Conservation (phyloP, 2,888 invertebrate species). For the Sicus ferrugineus region DNA sequence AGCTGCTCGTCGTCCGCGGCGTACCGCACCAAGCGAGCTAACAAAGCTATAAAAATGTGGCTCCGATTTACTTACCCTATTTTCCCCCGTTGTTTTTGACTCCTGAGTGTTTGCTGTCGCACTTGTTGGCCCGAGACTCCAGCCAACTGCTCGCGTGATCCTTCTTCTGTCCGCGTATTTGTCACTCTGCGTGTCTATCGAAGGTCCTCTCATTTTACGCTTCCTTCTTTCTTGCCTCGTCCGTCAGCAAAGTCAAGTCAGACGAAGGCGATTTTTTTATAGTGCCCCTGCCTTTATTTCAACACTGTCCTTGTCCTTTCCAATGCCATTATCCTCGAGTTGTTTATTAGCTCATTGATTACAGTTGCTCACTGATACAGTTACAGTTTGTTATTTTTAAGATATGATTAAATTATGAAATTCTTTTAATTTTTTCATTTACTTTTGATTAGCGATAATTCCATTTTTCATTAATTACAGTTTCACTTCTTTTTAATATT, state of each 20-base stretch:
- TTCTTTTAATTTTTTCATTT: too few species aligned
- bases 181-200: slow-evolving; percentile 10
- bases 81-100: not conserved
- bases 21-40: not conserved
- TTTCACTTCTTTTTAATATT: too few species aligned
- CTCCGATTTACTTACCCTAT: not conserved
- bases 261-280: too few species aligned
- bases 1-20: slow-evolving; percentile 31
- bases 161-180: not conserved
- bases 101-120: not conserved
- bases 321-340: slow-evolving; percentile 15
- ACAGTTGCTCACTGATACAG: too few species aligned
- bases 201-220: slow-evolving; percentile 8
- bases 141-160: not conserved
- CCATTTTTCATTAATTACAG: too few species aligned
- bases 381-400: too few species aligned
- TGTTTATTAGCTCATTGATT: not conserved
- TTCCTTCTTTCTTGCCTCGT: not conserved
- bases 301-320: slow-evolving; percentile 34
- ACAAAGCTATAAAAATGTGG: not conserved
- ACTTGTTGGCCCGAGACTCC: too few species aligned
- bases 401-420: too few species aligned
- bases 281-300: too few species aligned
- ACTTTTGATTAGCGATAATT: too few species aligned
- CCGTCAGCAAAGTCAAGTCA: slow-evolving; percentile 15